Evolutionary conservation across 2,888 invertebrate species (phyloP), one percentile per base, ranked within the genome.

Genomic region (Amphipyra berbera): DNA sequence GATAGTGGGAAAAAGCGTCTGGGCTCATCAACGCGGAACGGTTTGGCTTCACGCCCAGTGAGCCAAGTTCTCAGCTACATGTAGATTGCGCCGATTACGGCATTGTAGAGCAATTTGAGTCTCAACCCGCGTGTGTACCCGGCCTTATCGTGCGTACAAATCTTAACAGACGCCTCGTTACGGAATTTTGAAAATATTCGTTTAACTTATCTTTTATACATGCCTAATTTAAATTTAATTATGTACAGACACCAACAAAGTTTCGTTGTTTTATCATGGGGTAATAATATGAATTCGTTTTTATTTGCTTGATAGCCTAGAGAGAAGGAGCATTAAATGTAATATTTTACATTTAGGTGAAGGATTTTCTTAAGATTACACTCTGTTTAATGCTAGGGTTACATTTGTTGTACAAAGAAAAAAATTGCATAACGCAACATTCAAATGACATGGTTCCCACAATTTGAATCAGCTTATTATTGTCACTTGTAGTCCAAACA

Each of bases 1-100:
- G 79, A 86, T 87, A 90, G 91, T 93, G 92, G 91, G 93, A 93
- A 92, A 90, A 90, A 88, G 85, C 82, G 84, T 86, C 84, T 86
- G 87, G 68, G 83, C 70, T 83, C 86, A 90, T 82, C 88, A 85
- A 90, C 85, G 93, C 90, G 93, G 88, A 91, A 94, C 93, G 86
- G 82, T 82, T 83, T 85, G 85, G 87, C 88, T 92, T 92, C 90
- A 93, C 90, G 93, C 91, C 87, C 82, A 82, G 85, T 89, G 89
- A 87, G 77, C 84, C 83, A 83, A 86, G 87, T 85, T 88, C 88
- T 88, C 88, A 83, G 82, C 76, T 73, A 68, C 76, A 81, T 85
- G 87, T 88, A 93, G 92, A 92, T 93, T 84, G 85, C 65, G 67
- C 78, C 84, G 93, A 92, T 93, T 93, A 91, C 88, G 76, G 81